Evolutionary conservation across 37 sponge, comb jelly and placozoan species (phyloP).

Genomic region (Corticium candelabrum): DNA sequence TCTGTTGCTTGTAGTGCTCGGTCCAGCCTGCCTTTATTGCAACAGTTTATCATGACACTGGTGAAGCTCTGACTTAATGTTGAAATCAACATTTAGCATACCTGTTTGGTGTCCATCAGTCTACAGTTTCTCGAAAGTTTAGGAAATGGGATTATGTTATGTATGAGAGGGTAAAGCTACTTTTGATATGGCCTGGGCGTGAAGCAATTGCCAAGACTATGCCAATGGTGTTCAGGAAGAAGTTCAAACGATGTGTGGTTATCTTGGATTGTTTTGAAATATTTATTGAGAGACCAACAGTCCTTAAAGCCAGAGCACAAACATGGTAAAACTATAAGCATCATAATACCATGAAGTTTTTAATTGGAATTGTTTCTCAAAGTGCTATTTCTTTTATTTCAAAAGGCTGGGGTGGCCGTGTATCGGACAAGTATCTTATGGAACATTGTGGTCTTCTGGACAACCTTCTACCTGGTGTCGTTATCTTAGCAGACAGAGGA

Average conservation of each 20-base stretch:
- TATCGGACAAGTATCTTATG: background rate
- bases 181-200: conserved; percentile 23
- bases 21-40: too few species aligned
- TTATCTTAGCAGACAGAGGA: conserved; percentile 33
- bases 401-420: background rate
- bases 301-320: background rate
- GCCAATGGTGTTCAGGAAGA: conserved; percentile 11
- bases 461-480: conserved; percentile 29
- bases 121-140: conserved; percentile 10
- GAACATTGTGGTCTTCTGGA: conserved; percentile 32
- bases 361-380: conserved; percentile 18
- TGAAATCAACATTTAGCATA: conserved; percentile 12
- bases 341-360: conserved; percentile 16
- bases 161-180: conserved; percentile 8
- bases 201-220: conserved; percentile 19
- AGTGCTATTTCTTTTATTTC: background rate
- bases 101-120: conserved; percentile 11
- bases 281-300: background rate
- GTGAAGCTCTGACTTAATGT: too few species aligned
- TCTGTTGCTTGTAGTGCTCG: too few species aligned
- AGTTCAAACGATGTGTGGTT: background rate
- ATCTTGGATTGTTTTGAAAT: conserved; percentile 30
- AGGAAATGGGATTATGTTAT: conserved; percentile 13
- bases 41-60: too few species aligned
- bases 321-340: conserved; percentile 30